Conservation (phyloP, 2,888 invertebrate genomes). For the Hyposoter didymator region DNA sequence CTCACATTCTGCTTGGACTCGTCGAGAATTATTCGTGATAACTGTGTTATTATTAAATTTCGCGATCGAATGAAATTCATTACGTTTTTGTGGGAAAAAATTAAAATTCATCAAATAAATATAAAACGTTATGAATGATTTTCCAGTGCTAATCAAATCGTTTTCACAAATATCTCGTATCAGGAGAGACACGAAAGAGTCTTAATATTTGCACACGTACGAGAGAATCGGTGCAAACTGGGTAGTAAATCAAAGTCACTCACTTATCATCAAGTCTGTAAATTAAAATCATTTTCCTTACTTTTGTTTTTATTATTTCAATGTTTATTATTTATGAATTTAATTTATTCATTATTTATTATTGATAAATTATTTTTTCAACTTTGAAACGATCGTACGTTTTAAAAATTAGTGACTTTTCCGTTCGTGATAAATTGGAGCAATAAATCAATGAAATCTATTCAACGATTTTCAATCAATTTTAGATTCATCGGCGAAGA, state of each 20-base stretch:
- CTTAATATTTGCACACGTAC: background rate
- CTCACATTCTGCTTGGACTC: background rate
- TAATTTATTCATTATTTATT: too few species aligned
- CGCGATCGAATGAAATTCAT: background rate
- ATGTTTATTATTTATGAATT: too few species aligned
- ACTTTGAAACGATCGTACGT: background rate
- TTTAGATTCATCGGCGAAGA: conserved; percentile 94
- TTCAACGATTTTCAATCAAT: background rate
- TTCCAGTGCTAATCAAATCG: background rate
- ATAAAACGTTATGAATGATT: background rate
- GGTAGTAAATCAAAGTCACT: background rate
- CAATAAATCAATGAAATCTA: background rate
- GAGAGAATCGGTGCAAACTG: background rate
- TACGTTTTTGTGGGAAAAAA: background rate
- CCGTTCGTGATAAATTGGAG: background rate
- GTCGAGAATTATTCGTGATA: background rate
- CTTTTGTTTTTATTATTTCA: too few species aligned
- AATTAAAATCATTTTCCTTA: background rate
- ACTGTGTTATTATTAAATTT: background rate
- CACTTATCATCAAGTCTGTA: background rate
- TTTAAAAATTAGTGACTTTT: background rate
- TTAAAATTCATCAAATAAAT: background rate
- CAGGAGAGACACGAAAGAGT: background rate
- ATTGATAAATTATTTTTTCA: background rate
- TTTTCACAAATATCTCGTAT: background rate